Evolutionary conservation across 2,797 vertebrate species (phyloP).

Genomic region (Eremophila alpestris): DNA sequence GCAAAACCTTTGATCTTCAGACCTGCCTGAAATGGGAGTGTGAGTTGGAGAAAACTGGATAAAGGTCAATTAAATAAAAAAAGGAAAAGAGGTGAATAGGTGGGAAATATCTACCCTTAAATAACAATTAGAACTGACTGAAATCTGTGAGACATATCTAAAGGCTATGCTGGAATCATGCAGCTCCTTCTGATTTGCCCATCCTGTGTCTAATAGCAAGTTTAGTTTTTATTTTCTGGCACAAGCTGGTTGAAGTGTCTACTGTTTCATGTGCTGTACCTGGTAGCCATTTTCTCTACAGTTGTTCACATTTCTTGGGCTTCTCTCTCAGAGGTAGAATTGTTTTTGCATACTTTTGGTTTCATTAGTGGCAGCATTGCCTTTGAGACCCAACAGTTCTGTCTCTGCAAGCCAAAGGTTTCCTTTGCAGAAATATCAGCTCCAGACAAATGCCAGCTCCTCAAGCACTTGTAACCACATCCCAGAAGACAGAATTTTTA

Average conservation of each 20-base stretch:
- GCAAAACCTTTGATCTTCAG: constrained; percentile 20
- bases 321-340: not conserved
- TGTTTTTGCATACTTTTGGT: not conserved
- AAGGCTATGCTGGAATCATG: not conserved
- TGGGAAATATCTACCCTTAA: not conserved
- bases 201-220: not conserved
- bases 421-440: not conserved
- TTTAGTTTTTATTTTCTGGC: not conserved
- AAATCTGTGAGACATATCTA: not conserved
- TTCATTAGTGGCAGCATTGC: not conserved
- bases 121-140: not conserved
- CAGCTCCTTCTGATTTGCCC: not conserved
- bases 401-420: not conserved
- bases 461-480: not conserved
- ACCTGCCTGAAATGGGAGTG: not conserved
- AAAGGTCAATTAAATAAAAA: constrained; percentile 3
- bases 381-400: not conserved
- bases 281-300: not conserved
- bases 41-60: not conserved
- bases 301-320: not conserved
- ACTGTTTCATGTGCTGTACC: not conserved
- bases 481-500: not conserved
- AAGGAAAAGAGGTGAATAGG: not conserved
- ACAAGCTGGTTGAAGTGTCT: not conserved
- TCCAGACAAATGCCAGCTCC: not conserved